Conservation (phyloP, 2,113 vertebrate genomes). For the Protobothrops flavoviridis region DNA sequence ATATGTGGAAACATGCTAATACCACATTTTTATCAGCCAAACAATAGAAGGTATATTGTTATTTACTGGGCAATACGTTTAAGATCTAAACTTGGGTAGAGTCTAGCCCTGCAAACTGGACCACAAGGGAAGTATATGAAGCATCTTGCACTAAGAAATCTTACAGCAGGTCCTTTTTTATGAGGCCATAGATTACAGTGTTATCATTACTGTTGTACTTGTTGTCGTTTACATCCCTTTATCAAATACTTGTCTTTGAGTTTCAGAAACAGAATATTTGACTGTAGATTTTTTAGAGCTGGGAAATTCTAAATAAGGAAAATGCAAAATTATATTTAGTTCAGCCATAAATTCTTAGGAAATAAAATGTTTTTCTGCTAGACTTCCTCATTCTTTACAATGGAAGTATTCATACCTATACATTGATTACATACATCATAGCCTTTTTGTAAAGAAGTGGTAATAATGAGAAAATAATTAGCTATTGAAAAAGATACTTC, state of each 20-base stretch:
- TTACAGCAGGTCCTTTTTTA: not conserved
- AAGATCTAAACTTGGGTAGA: not conserved
- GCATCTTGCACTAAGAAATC: not conserved
- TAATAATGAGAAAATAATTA: not conserved
- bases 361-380: not conserved
- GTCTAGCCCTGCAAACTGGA: not conserved
- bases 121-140: not conserved
- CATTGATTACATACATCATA: not conserved
- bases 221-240: not conserved
- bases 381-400: not conserved
- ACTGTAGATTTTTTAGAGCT: not conserved
- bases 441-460: not conserved
- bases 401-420: not conserved
- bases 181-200: not conserved
- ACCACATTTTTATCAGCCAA: not conserved
- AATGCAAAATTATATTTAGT: not conserved
- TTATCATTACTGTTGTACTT: not conserved
- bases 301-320: not conserved
- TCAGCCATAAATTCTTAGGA: not conserved
- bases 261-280: not conserved
- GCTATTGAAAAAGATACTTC: not conserved
- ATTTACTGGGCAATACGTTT: not conserved
- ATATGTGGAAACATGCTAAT: not conserved
- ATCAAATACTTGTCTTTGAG: not conserved
- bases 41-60: accelerated